These are phyloP conservation scores for Cosmia pyralina DNA, from an alignment of 2,888 invertebrate genomes.

Conservation along the genomic window DNA sequence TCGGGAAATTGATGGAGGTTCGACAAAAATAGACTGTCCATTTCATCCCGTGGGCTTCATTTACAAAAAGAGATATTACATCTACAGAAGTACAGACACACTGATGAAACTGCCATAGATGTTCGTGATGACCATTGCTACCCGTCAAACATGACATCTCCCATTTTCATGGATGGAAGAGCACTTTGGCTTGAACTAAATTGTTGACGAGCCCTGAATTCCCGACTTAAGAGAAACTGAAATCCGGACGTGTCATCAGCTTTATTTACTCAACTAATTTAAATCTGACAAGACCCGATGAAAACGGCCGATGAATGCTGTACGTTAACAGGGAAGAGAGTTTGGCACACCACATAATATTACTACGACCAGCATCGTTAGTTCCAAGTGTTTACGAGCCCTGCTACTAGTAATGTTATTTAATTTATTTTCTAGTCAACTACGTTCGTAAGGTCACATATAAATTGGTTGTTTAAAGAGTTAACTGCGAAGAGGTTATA, in stretches of 20 bases:
- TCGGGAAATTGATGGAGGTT: conserved; percentile 32
- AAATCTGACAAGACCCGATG: conserved; percentile 41
- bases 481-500: conserved; percentile 50
- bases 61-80: conserved; percentile 10
- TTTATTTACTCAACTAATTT: conserved; percentile 57
- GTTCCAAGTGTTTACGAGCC: conserved; percentile 51
- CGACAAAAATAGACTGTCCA: conserved; percentile 42
- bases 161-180: conserved; percentile 11
- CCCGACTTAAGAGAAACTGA: conserved; percentile 37
- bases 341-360: conserved; percentile 47
- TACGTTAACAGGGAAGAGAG: conserved; percentile 35
- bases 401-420: conserved; percentile 53
- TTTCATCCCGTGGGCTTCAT: conserved; percentile 25
- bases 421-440: conserved; percentile 62
- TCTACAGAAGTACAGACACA: conserved; percentile 8
- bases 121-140: conserved; percentile 27
- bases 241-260: conserved; percentile 40
- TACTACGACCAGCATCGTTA: conserved; percentile 40
- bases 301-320: conserved; percentile 43
- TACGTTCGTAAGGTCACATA: conserved; percentile 57
- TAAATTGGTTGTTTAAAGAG: conserved; percentile 59
- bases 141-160: conserved; percentile 27
- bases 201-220: conserved; percentile 40
- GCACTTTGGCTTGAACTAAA: conserved; percentile 29
- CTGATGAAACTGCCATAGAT: conserved; percentile 17